Base-by-base conservation (phyloP, 1,140 invertebrate genomes). In the Bombus waltoni region DNA sequence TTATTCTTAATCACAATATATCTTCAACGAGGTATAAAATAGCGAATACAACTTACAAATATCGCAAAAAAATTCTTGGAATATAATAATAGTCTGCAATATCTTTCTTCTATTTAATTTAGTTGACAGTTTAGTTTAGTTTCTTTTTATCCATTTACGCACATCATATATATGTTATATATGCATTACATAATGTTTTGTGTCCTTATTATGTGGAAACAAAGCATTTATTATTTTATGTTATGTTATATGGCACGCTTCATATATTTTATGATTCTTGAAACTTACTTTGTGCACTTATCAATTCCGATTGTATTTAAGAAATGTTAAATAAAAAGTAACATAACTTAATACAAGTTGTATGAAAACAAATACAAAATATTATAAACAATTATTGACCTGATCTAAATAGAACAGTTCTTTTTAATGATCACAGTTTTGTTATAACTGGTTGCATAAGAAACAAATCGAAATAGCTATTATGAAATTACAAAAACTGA, bases 221-320 rank as follows among this genome's bases (percentile, higher is more conserved):
- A 72, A 71, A 80, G 32, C 18, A 72, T 79, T 68, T 68, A 28
- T 35, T 75, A 76, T 68, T 78, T 78, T 62, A 72, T 42, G 6
- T 65, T 73, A 84, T 84, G 13, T 73, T 85, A 81, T 74, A 85
- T 85, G 77, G 83, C 83, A 85, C 83, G 74, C 71, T 53, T 62
- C 57, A 80, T 75, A 85, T 22, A 57, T 68, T 81, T 73, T 74
- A 74, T 74, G 68, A 65, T 80, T 57, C 53, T 80, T 62, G 22
- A 25, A 74, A 44, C 40, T 74, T 42, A 13, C 44, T 85, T 85
- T 81, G 77, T 85, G 83, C 83, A 85, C 53, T 81, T 38, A 44
- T 85, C 83, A 85, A 85, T 85, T 85, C 77, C 83, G 38, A 66
- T 66, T 72, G 35, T 81, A 59, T 53, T 83, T 32, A 22, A 74